Conservation (phyloP, 2,888 invertebrate genomes). For the Amphimallon solstitiale region DNA sequence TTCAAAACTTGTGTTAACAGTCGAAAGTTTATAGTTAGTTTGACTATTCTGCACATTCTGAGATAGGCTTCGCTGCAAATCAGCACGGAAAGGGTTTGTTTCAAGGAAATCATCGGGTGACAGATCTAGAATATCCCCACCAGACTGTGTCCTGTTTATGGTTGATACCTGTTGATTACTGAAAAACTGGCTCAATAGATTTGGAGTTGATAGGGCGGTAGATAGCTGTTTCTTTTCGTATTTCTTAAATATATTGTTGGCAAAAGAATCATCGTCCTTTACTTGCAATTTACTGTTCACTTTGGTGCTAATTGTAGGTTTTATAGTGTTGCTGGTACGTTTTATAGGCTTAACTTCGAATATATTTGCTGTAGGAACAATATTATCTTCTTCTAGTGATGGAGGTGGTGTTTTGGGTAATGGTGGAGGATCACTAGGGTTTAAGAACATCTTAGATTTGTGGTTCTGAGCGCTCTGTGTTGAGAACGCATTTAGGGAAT, state of each 20-base stretch:
- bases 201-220: slow-evolving; percentile 25
- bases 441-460: neutral
- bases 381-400: neutral
- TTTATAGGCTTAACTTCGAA: neutral
- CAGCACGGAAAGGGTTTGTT: slow-evolving; percentile 32
- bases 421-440: slow-evolving; percentile 13
- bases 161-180: neutral
- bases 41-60: neutral
- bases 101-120: slow-evolving; percentile 26
- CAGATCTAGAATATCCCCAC: slow-evolving; percentile 26
- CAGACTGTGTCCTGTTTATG: slow-evolving; percentile 8
- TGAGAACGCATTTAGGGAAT: neutral
- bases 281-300: neutral
- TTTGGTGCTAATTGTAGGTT: neutral
- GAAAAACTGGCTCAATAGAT: slow-evolving; percentile 9
- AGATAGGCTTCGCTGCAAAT: slow-evolving; percentile 12
- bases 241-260: slow-evolving; percentile 34
- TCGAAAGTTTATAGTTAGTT: neutral
- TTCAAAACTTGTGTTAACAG: neutral
- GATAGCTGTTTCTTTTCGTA: slow-evolving; percentile 31
- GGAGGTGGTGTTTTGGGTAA: slow-evolving; percentile 34
- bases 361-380: too few species aligned
- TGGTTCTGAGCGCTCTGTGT: neutral
- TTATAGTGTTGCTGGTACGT: neutral
- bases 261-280: slow-evolving; percentile 21